These are phyloP conservation scores for Chlamydotis undulata DNA, from an alignment of 2,113 vertebrate genomes.

Conservation along the genomic window DNA sequence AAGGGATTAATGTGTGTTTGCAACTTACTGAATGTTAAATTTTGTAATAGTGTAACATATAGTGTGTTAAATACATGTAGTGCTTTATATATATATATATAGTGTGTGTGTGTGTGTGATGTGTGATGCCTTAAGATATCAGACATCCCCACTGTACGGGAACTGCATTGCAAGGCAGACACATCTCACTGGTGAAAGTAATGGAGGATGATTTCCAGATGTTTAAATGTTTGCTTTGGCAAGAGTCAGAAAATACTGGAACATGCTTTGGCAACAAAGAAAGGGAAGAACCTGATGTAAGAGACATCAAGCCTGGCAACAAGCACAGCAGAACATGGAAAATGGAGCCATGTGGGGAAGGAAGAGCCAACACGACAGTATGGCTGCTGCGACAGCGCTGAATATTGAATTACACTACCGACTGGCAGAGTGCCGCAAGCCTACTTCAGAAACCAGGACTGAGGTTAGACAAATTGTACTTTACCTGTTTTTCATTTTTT, in stretches of 20 bases:
- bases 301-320: neutral
- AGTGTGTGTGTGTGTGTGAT: too few species aligned
- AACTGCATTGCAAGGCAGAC: slow-evolving; percentile 41
- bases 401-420: neutral
- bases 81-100: neutral
- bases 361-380: neutral
- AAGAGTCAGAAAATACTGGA: slow-evolving; percentile 48
- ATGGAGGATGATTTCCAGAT: slow-evolving; percentile 75
- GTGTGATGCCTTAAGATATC: neutral
- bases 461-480: neutral
- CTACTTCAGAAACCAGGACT: neutral
- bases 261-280: slow-evolving; percentile 52
- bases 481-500: neutral
- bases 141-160: neutral
- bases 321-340: slow-evolving; percentile 50
- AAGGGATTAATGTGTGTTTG: neutral
- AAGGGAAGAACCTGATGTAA: slow-evolving; percentile 49
- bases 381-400: neutral
- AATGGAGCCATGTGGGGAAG: neutral
- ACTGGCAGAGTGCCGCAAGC: neutral
- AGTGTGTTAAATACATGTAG: neutral
- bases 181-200: slow-evolving; percentile 43
- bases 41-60: neutral
- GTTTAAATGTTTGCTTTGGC: slow-evolving; percentile 74
- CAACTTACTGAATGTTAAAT: neutral